phyloP scores from a whole-genome alignment of 1,140 invertebrate species.

The Anadara kagoshimensis region DNA sequence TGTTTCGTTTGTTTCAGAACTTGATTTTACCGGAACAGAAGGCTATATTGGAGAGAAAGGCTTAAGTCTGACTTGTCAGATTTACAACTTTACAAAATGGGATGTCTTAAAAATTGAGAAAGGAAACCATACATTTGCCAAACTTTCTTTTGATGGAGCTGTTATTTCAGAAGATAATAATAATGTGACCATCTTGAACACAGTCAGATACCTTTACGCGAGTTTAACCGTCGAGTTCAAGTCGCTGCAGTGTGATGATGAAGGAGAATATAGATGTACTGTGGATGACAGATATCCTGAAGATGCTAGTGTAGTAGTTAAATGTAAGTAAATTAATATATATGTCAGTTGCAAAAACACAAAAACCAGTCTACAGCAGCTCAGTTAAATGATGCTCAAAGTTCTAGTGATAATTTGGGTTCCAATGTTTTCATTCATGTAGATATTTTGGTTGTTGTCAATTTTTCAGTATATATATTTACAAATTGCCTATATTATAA shows the following conservation, averaged over 20 bases:
- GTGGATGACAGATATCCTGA: constrained; percentile 1
- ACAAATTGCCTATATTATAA: too few relatives aligned
- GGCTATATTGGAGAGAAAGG: neutral
- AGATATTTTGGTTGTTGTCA: too few relatives aligned
- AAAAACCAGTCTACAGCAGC: too few relatives aligned
- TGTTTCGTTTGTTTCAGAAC: neutral
- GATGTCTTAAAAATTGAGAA: constrained; percentile 9
- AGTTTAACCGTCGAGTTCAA: neutral
- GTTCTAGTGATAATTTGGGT: too few relatives aligned
- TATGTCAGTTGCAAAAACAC: too few relatives aligned
- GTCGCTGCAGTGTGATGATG: constrained; percentile 15
- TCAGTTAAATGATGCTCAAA: too few relatives aligned
- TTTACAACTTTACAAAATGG: constrained; percentile 24
- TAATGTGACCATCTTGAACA: neutral
- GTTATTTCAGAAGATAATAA: neutral
- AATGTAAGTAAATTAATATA: too few relatives aligned
- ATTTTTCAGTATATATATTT: too few relatives aligned
- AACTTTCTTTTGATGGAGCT: neutral
- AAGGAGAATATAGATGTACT: constrained; percentile 22
- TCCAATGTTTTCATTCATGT: too few relatives aligned
- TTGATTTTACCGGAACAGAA: neutral
- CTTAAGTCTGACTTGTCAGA: constrained; percentile 5
- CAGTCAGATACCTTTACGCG: constrained; percentile 7
- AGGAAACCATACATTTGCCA: neutral
- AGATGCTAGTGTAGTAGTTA: constrained; percentile 13